Percentiles rank a stretch among this genome's conserved stretches.
Conservation (phyloP, 2,797 vertebrate genomes). For the Chelonia mydas region DNA sequence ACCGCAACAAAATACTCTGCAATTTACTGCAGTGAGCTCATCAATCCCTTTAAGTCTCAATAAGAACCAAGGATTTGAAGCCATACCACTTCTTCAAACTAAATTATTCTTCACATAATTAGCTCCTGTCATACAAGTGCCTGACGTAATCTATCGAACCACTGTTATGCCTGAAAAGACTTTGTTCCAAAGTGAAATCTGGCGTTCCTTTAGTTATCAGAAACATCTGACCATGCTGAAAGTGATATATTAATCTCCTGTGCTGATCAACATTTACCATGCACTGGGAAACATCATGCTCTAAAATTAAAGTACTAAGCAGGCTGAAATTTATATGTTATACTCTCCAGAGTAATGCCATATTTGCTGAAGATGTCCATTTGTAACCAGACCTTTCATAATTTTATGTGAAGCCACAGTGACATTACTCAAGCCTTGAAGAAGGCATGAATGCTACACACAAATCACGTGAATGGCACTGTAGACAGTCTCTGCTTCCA, state of each 20-base stretch:
- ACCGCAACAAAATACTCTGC: fast-evolving
- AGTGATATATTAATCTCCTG: not conserved
- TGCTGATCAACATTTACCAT: not conserved
- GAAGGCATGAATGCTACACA: not conserved
- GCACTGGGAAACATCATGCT: not conserved
- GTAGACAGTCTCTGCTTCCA: not conserved
- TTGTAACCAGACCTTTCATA: not conserved
- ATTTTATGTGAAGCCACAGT: not conserved
- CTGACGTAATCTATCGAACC: not conserved
- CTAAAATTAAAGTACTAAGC: not conserved
- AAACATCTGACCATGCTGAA: slow-evolving; percentile 35
- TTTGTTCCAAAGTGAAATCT: not conserved
- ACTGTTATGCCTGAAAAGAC: fast-evolving
- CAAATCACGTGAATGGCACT: not conserved
- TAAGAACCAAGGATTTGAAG: not conserved
- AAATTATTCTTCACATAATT: not conserved
- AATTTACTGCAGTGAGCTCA: fast-evolving
- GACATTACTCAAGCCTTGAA: not conserved
- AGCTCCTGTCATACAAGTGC: fast-evolving
- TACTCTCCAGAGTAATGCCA: not conserved
- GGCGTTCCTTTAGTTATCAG: slow-evolving; percentile 41
- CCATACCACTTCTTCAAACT: not conserved
- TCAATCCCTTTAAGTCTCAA: not conserved
- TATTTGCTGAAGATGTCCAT: fast-evolving
- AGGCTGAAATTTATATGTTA: not conserved